Evolutionary conservation across 1,140 invertebrate species (phyloP).

Genomic region (Tribolium madens): DNA sequence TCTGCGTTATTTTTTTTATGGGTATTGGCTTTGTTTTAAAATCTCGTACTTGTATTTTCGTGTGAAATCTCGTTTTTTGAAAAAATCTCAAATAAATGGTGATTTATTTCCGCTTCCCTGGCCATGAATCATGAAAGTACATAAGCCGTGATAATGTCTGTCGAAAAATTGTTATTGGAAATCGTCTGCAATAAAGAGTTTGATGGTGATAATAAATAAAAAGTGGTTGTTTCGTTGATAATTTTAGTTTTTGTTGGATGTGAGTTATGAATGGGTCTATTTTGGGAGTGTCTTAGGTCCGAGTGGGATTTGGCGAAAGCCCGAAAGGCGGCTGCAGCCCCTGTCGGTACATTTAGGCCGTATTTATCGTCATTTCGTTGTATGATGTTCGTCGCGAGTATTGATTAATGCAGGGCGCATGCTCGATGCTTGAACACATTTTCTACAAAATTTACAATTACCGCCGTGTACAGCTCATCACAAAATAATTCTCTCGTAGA

Average conservation of each 20-base stretch:
- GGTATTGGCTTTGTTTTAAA: too few relatives aligned
- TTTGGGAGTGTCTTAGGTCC: background rate
- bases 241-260: background rate
- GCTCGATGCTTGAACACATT: slow-evolving; percentile 44
- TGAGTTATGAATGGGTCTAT: background rate
- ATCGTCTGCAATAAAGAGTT: background rate
- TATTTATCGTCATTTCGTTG: slow-evolving; percentile 44
- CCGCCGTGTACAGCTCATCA: slow-evolving; percentile 46
- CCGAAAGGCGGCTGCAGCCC: slow-evolving; percentile 6
- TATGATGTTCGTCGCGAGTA: slow-evolving; percentile 38
- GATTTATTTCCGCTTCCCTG: background rate
- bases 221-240: background rate
- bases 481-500: slow-evolving; percentile 45
- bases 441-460: slow-evolving; percentile 47
- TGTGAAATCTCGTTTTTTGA: too few relatives aligned
- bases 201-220: background rate
- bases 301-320: background rate
- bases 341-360: slow-evolving; percentile 38
- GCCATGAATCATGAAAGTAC: background rate
- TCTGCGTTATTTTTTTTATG: too few relatives aligned
- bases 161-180: background rate
- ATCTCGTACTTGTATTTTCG: too few relatives aligned
- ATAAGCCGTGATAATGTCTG: background rate
- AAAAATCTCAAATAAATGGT: background rate
- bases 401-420: slow-evolving; percentile 41